Evolutionary conservation across 2,888 invertebrate genomes (phyloP).

Genomic region (Beris morrisii): DNA sequence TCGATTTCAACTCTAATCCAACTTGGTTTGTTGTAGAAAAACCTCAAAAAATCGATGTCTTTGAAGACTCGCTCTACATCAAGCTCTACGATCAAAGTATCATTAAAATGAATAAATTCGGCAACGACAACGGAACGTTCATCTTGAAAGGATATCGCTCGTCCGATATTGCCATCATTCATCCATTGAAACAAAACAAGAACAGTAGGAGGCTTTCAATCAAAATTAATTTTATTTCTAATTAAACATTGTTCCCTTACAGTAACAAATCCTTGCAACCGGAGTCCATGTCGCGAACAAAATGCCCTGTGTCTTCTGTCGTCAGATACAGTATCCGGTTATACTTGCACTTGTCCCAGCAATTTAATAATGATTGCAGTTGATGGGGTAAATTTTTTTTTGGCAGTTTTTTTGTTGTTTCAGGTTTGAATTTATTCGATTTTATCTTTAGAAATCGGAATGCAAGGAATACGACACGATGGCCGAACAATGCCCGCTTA

Average conservation of each 20-base stretch:
- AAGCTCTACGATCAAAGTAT: conserved; percentile 67
- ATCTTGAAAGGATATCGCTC: conserved; percentile 62
- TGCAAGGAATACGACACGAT: conserved; percentile 50
- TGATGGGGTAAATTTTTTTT: conserved; percentile 40
- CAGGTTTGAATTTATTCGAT: neutral
- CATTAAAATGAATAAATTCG: conserved; percentile 68
- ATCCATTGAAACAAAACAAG: conserved; percentile 65
- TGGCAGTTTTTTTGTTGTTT: neutral
- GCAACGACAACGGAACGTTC: conserved; percentile 61
- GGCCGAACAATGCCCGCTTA: conserved; percentile 58
- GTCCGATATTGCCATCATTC: conserved; percentile 68
- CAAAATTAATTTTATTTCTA: conserved; percentile 17
- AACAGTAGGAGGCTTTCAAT: conserved; percentile 52
- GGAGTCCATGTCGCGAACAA: conserved; percentile 61
- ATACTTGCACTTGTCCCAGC: conserved; percentile 63
- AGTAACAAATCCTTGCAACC: conserved; percentile 64
- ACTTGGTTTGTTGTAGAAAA: conserved; percentile 53
- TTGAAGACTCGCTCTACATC: conserved; percentile 71
- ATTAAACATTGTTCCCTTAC: conserved; percentile 4
- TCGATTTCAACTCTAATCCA: neutral
- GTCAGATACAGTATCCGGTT: conserved; percentile 53
- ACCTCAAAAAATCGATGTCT: conserved; percentile 72
- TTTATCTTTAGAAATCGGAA: conserved; percentile 41
- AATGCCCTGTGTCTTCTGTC: conserved; percentile 66
- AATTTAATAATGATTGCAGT: conserved; percentile 53